A percentile compares a stretch with the other conserved stretches of the same genome.
These are phyloP conservation scores for Microctonus hyperodae DNA, from an alignment of 2,888 invertebrate species.

Conservation along the genomic window DNA sequence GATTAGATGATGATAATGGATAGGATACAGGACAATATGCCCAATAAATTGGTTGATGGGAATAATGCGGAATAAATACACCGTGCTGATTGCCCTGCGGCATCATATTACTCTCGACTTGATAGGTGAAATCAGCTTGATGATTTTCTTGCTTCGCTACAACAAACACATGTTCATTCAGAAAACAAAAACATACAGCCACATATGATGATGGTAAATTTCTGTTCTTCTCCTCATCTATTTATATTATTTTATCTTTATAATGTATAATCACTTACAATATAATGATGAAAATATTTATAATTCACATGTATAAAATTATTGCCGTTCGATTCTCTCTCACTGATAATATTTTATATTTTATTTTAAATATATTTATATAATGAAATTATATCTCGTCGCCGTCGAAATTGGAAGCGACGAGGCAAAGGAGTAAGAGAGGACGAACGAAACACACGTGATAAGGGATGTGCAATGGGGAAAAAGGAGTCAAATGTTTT, in stretches of 20 bases:
- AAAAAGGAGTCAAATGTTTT: conserved; percentile 42
- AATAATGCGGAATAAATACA: conserved; percentile 51
- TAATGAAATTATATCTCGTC: background rate
- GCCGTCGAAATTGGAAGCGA: conserved; percentile 17
- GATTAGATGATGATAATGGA: conserved; percentile 16
- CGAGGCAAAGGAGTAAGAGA: conserved; percentile 33
- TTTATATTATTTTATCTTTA: conserved; percentile 8
- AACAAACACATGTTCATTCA: conserved; percentile 61
- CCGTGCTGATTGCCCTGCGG: conserved; percentile 56
- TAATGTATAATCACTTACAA: background rate
- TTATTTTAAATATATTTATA: background rate
- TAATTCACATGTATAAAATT: background rate
- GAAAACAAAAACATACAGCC: conserved; percentile 33
- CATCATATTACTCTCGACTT: conserved; percentile 53
- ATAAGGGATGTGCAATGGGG: background rate
- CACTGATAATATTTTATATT: conserved; percentile 18
- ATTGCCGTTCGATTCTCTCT: conserved; percentile 27
- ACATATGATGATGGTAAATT: background rate
- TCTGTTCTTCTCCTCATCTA: background rate
- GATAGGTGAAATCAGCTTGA: conserved; percentile 56
- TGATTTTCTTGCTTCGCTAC: conserved; percentile 60
- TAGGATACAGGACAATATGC: conserved; percentile 54
- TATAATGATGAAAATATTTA: background rate
- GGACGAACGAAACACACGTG: conserved; percentile 37
- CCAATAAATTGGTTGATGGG: conserved; percentile 44